Evolutionary conservation across 2,888 invertebrate genomes (phyloP).

Genomic region (Sinelater perroti): DNA sequence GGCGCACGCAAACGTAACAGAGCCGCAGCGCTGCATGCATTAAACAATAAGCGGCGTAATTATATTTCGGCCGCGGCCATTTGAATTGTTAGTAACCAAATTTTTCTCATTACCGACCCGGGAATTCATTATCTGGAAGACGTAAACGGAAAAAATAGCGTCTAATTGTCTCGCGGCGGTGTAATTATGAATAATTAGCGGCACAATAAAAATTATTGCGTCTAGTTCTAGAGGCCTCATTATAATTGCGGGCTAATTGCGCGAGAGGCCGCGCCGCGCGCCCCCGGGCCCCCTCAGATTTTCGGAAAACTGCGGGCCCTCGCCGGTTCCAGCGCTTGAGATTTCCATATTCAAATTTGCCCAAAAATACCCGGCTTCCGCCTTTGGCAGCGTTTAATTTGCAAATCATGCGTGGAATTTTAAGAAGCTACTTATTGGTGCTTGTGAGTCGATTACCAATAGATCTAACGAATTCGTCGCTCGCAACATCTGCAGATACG

Average conservation of each 20-base stretch:
- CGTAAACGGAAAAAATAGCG: slow-evolving; percentile 35
- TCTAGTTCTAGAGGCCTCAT: slow-evolving; percentile 32
- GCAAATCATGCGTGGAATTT: too few species aligned
- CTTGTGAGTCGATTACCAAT: too few species aligned
- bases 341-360: too few species aligned
- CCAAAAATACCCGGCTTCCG: too few species aligned
- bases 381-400: too few species aligned
- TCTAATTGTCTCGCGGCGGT: slow-evolving; percentile 35
- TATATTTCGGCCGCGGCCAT: slow-evolving; percentile 26
- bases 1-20: slow-evolving; percentile 16
- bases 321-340: too few species aligned
- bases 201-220: slow-evolving; percentile 40
- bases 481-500: too few species aligned
- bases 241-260: slow-evolving; percentile 27
- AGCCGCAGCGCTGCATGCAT: slow-evolving; percentile 16
- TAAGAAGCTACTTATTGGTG: too few species aligned
- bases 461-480: too few species aligned
- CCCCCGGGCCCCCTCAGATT: too few species aligned
- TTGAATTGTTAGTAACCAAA: slow-evolving; percentile 33
- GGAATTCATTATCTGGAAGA: slow-evolving; percentile 34
- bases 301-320: too few species aligned
- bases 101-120: slow-evolving; percentile 34
- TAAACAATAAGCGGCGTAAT: slow-evolving; percentile 29
- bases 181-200: slow-evolving; percentile 43
- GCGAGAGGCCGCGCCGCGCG: too few species aligned